Conservation (phyloP, 2,888 invertebrate species). For the Mythimna loreyi region DNA sequence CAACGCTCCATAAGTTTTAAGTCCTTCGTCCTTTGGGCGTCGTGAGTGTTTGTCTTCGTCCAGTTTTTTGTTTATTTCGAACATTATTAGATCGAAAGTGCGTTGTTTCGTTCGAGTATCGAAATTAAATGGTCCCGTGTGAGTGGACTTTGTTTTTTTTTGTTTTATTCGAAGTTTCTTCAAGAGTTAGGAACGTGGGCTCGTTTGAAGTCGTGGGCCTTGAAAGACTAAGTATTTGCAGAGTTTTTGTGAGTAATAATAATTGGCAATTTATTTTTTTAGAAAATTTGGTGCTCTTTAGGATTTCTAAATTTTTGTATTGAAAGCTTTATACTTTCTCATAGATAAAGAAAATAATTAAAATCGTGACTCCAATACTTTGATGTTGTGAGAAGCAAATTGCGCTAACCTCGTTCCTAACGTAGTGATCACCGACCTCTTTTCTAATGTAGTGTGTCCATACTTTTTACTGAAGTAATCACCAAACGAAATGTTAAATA, state of each 20-base stretch:
- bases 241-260: not conserved
- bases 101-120: conserved; percentile 47
- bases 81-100: conserved; percentile 55
- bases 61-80: conserved; percentile 61
- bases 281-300: no score
- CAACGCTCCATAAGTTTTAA: conserved; percentile 52
- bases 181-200: not conserved
- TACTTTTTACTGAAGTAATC: no score
- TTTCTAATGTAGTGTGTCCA: no score
- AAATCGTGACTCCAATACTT: no score
- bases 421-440: no score
- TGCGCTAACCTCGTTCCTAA: no score
- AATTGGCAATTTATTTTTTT: no score
- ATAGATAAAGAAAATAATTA: no score
- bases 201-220: conserved; percentile 2
- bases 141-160: conserved; percentile 13
- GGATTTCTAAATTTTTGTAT: no score
- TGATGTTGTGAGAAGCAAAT: no score
- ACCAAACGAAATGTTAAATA: no score
- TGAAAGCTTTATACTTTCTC: no score
- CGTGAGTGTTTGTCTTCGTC: conserved; percentile 52
- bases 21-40: conserved; percentile 32
- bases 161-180: conserved; percentile 16
- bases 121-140: conserved; percentile 22
- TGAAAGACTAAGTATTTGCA: conserved; percentile 8